Percentiles rank a stretch among this genome's conserved stretches.
Evolutionary conservation across 2,797 vertebrate genomes (phyloP).

Genomic region (Mormyrus proboscirostris): DNA sequence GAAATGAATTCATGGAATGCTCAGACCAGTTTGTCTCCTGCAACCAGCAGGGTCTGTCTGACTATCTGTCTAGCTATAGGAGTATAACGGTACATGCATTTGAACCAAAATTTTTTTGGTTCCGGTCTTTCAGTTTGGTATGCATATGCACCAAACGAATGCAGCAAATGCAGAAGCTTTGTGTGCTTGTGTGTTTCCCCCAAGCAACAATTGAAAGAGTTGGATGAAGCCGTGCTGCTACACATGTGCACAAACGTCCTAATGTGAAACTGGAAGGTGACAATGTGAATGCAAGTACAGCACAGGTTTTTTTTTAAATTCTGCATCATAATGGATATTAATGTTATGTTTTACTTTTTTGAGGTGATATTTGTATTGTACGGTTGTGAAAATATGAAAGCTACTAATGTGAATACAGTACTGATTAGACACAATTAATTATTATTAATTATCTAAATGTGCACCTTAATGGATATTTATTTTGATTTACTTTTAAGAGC

Average conservation of each 20-base stretch:
- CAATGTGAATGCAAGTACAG: neutral
- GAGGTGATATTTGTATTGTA: neutral
- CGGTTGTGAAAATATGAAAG: too few relatives aligned
- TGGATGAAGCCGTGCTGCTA: neutral
- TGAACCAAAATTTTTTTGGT: neutral
- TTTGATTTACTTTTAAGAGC: too few relatives aligned
- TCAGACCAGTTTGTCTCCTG: neutral
- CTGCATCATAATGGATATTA: neutral
- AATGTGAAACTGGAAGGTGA: neutral
- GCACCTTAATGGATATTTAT: too few relatives aligned
- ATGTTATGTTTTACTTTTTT: neutral
- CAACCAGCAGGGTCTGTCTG: neutral
- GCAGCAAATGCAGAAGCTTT: neutral
- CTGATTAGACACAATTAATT: too few relatives aligned
- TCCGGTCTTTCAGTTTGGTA: neutral
- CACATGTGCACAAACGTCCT: rapidly evolving
- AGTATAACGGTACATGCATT: neutral
- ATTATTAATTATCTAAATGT: too few relatives aligned
- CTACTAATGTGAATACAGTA: too few relatives aligned
- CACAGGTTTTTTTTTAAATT: neutral
- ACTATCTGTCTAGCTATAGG: neutral
- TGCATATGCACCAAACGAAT: neutral
- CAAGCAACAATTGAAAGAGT: neutral
- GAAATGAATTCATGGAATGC: constrained; percentile 1
- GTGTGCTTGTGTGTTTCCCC: neutral